Base-by-base conservation (phyloP, 2,888 invertebrate genomes). In the Drosophila dives region DNA sequence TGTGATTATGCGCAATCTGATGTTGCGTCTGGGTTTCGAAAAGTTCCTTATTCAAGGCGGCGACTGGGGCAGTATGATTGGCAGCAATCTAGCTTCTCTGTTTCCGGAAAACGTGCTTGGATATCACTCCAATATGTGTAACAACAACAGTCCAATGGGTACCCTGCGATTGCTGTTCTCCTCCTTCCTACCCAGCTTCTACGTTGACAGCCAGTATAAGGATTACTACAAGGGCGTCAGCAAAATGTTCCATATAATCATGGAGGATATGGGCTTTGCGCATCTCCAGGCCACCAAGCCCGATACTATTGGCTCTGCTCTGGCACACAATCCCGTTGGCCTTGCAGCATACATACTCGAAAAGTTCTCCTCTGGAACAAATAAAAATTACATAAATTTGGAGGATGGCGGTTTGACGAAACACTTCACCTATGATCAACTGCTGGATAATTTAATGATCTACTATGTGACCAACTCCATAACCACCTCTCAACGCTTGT, bases 261-360 rank as follows among this genome's bases (percentile, higher is more conserved):
- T 94, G 40, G 87, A 92, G 75, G 95, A 95, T 89, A 81, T 81
- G 20, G 95, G 95, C 3, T 95, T 95, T 83, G 89, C 96, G 77
- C 97, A 98, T 89, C 83, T 98, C 2, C 98, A 98, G 91, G 95
- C 96, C 0, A 97, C 97, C 0, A 98, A 97, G 91, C 98, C 98
- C 15, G 98, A 98, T 89, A 97, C 98, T 0, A 93, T 97, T 77
- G 98, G 97, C 61, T 85, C 81, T n/a, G 92, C 83, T 0, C 72
- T 93, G 45, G 64, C 88, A 2, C 77, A 92, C 38, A 93, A 91
- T 76, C 98, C 99, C 0, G 95, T 96, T 0, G 98, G 98, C 0
- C 93, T 99, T 68, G 98, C 98, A 0, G 97, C 97, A 0, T 98
- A 98, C 89, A 96, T 98, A 62, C 92, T 99, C 15, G 98, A 99